Conservation (phyloP, 2,113 vertebrate genomes). For the Zosterops lateralis region DNA sequence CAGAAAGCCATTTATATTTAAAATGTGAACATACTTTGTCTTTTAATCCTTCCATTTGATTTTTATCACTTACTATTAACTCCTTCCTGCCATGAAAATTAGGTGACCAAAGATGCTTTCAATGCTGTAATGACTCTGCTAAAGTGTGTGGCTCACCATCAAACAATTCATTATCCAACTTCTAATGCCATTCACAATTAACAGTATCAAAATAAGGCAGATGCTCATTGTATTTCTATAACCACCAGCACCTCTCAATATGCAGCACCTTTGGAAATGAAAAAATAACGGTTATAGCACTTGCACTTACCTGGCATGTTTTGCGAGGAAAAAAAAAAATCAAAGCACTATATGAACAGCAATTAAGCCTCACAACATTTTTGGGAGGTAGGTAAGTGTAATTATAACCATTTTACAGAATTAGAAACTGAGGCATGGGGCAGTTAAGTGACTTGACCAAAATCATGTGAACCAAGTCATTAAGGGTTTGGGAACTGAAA, state of each 20-base stretch:
- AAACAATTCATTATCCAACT: neutral
- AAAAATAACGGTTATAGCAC: slow-evolving; percentile 2
- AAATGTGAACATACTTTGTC: neutral
- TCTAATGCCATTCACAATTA: neutral
- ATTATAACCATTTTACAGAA: slow-evolving; percentile 36
- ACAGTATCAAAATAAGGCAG: slow-evolving; percentile 22
- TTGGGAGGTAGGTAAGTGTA: slow-evolving; percentile 56
- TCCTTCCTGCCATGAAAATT: slow-evolving; percentile 26
- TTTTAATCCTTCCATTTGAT: neutral
- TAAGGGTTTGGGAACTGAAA: neutral
- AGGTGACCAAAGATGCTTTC: neutral
- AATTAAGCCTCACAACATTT: slow-evolving; percentile 32
- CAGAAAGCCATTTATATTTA: slow-evolving; percentile 20
- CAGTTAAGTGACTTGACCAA: neutral
- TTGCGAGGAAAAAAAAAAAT: neutral
- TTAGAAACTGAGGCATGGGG: neutral
- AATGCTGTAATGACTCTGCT: neutral
- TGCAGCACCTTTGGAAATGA: slow-evolving; percentile 24
- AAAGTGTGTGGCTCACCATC: neutral
- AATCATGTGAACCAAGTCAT: neutral
- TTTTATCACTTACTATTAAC: slow-evolving; percentile 20
- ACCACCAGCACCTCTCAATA: slow-evolving; percentile 39
- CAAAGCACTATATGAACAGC: neutral
- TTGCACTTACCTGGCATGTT: slow-evolving; percentile 33
- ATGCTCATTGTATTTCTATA: neutral